These are phyloP conservation scores for Kryptolebias ocellatus DNA, from an alignment of 2,797 vertebrate species.

Conservation along the genomic window DNA sequence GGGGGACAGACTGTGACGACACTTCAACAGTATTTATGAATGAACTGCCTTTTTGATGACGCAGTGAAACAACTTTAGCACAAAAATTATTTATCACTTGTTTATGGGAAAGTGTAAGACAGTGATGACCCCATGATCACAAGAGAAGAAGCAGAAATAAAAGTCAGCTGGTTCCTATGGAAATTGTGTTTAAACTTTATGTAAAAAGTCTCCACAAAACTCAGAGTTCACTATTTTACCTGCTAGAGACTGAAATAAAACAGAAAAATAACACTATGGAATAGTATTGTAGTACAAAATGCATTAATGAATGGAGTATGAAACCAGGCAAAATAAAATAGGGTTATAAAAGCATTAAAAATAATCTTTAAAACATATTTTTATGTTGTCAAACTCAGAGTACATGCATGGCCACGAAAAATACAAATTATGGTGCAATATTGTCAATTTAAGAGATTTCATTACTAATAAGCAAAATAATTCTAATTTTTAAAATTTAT, in stretches of 20 bases:
- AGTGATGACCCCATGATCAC: background rate
- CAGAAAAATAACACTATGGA: background rate
- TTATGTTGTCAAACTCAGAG: too few species aligned
- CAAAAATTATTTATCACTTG: slow-evolving; percentile 17
- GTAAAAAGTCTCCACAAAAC: background rate
- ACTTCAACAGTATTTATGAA: slow-evolving; percentile 24
- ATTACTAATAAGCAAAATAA: too few species aligned
- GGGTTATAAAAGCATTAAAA: too few species aligned
- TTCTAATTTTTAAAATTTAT: too few species aligned
- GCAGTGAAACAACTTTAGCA: background rate
- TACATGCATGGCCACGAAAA: too few species aligned
- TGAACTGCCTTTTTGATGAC: slow-evolving; percentile 25
- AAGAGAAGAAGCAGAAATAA: slow-evolving; percentile 55
- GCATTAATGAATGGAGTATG: too few species aligned
- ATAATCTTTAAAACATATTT: too few species aligned
- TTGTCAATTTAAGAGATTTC: too few species aligned
- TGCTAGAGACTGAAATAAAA: background rate
- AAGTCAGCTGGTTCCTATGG: slow-evolving; percentile 10
- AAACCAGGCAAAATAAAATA: too few species aligned
- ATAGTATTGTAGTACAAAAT: background rate
- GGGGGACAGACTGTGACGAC: background rate
- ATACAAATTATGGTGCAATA: too few species aligned
- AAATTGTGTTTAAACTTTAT: background rate
- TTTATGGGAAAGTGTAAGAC: background rate
- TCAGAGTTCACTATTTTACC: background rate